Base-by-base conservation (phyloP, 2,113 vertebrate species). In the Gadus chalcogrammus region DNA sequence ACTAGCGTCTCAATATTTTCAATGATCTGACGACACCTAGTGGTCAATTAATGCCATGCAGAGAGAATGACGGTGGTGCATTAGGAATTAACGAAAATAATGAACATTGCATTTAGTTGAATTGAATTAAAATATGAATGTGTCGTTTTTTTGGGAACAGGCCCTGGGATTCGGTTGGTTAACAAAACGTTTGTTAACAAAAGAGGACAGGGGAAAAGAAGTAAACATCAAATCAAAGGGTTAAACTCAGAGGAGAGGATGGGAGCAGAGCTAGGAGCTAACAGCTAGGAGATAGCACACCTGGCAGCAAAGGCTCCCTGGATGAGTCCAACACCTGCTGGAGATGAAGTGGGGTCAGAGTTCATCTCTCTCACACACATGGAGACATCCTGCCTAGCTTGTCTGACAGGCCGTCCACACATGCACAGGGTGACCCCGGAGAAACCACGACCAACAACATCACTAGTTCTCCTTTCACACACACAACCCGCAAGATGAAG, bases 271-370 rank as follows among this genome's bases (percentile, higher is more conserved):
- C n/a, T 20, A 64, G 70, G 69, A 24, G 63, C n/a, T 20, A 64
- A 69, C n/a, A 58, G 61, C 65, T 79, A 35, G 64, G 60, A 59
- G 52, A 61, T 86, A 83, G 81, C 91, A 93, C 88, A 94, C 94
- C 94, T 95, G 92, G 83, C 77, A 94, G 86, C 84, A 96, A 93
- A 87, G 92, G 92, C 85, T 93, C 92, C 91, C 90, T 93, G 87
- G 91, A 85, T 64, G 89, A 91, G 77, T 96, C 93, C 93, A 85
- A 92, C 35, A 94, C 94, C 93, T 94, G 89, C 85, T 89, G 83
- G 89, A 90, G 86, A 93, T 87, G 85, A 91, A 90, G 78, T 69
- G 69, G 86, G 48, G 78, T 85, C 70, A 88, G 64, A 80, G 81
- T 66, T 42, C 58, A 62, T 63, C 22, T 70, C n/a, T 48, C 24